These are phyloP conservation scores for Aphis gossypii DNA, from an alignment of 1,140 invertebrate species.

Conservation along the genomic window DNA sequence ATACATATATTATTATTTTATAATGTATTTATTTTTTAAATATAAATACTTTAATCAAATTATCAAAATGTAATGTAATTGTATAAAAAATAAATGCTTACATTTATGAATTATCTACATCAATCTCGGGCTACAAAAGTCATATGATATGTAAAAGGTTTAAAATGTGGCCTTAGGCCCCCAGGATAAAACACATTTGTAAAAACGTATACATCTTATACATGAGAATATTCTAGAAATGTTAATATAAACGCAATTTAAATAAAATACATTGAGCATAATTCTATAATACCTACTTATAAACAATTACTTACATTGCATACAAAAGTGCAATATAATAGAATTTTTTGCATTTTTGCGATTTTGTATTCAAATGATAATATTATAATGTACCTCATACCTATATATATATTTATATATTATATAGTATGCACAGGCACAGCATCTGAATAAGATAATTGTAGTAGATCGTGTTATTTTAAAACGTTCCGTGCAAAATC, in stretches of 20 bases:
- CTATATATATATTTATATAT: neutral
- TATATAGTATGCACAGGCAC: neutral
- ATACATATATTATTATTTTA: no score
- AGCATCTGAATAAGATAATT: neutral
- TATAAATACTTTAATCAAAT: no score
- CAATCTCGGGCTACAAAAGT: neutral
- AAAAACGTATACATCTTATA: neutral
- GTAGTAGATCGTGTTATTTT: constrained; percentile 36
- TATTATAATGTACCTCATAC: neutral
- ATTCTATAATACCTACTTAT: neutral
- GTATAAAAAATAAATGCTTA: no score
- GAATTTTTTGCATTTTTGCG: neutral
- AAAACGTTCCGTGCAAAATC: constrained; percentile 47
- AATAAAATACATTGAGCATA: neutral
- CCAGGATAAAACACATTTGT: neutral
- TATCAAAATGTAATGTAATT: no score
- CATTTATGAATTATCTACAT: neutral
- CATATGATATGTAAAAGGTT: neutral
- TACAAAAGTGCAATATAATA: neutral
- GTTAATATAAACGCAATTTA: neutral
- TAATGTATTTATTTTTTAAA: no score
- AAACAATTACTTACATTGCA: neutral
- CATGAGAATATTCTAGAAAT: neutral
- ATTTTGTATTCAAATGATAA: neutral
- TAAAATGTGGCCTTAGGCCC: neutral